Evolutionary conservation across 2,113 vertebrate genomes (phyloP), one percentile per base, ranked within the genome.

Genomic region (Otocyon megalotis): DNA sequence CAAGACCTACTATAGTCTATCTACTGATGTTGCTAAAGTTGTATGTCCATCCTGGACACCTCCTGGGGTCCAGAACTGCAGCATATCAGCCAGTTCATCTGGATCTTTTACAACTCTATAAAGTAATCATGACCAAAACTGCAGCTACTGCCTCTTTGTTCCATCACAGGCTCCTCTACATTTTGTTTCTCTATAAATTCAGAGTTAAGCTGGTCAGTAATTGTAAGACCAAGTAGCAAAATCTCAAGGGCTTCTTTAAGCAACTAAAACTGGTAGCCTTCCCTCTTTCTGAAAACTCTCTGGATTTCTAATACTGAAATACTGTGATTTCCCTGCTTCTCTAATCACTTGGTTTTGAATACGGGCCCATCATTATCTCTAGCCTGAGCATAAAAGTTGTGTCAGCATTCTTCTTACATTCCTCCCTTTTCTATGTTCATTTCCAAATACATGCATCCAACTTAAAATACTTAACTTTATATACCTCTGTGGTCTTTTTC

Each of bases 181-280:
- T 92, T 88, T 88, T 94, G 32, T 80, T 85, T 91, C n/a, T 81
- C n/a, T 76, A 19, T 50, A 60, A 65, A 53, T 67, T 69, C 43
- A 54, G 0, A 77, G 5, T 15, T 22, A 82, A 56, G 56, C 37
- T 88, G 6, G 8, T 90, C 54, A 72, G 63, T 54, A 56, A 79
- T 60, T 83, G 20, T 37, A 77, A 89, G 32, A 56, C 12, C 19
- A 77, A 83, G n/a, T 11, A 63, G 50, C 43, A 62, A 62, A 77
- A 91, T 84, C 62, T 56, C n/a, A 58, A n/a, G 48, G 43, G 79
- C 19, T 74, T 77, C 43, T 80, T 28, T 67, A 19, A 84, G 77
- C 35, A 79, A 83, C 71, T 56, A 53, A 89, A 79, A 72, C 48
- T 22, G 17, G 48, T 65, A 80, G 72, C 32, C 28, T 80, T 3